These are phyloP conservation scores for Macrobrachium rosenbergii DNA, from an alignment of 1,140 invertebrate species.

Conservation along the genomic window DNA sequence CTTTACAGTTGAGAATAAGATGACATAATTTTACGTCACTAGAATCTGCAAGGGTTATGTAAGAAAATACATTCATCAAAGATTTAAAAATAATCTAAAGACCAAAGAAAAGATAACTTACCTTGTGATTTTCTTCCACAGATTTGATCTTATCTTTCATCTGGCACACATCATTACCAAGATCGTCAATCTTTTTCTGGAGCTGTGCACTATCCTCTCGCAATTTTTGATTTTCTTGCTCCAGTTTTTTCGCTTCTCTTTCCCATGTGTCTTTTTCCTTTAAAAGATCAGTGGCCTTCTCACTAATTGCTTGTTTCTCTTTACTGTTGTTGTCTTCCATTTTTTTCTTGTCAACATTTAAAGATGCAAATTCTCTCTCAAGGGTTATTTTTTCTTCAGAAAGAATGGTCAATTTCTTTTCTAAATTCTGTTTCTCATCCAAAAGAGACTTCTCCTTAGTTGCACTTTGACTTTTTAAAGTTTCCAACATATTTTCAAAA, in stretches of 20 bases:
- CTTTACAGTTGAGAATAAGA: too few species aligned
- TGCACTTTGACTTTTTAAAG: background rate
- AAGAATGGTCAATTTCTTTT: constrained; percentile 20
- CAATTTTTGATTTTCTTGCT: constrained; percentile 1
- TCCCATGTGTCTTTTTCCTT: constrained; percentile 20
- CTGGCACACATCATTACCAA: constrained; percentile 6
- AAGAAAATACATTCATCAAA: too few species aligned
- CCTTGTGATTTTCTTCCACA: background rate
- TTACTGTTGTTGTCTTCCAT: constrained; percentile 16
- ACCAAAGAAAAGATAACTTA: background rate
- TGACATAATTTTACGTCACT: too few species aligned
- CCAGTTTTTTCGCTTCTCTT: constrained; percentile 12
- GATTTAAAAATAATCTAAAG: too few species aligned
- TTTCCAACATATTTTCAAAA: constrained; percentile 8
- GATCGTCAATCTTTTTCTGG: background rate
- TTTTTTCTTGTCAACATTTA: constrained; percentile 24
- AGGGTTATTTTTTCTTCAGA: constrained; percentile 29
- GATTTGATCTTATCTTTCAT: background rate
- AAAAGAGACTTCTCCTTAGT: background rate
- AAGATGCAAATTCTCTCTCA: constrained; percentile 31
- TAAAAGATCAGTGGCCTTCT: constrained; percentile 5
- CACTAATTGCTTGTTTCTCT: constrained; percentile 21
- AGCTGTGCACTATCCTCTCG: background rate
- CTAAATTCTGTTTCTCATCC: constrained; percentile 36
- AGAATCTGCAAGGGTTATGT: too few species aligned